Evolutionary conservation across 2,113 vertebrate genomes (phyloP).

Genomic region (Lathamus discolor): DNA sequence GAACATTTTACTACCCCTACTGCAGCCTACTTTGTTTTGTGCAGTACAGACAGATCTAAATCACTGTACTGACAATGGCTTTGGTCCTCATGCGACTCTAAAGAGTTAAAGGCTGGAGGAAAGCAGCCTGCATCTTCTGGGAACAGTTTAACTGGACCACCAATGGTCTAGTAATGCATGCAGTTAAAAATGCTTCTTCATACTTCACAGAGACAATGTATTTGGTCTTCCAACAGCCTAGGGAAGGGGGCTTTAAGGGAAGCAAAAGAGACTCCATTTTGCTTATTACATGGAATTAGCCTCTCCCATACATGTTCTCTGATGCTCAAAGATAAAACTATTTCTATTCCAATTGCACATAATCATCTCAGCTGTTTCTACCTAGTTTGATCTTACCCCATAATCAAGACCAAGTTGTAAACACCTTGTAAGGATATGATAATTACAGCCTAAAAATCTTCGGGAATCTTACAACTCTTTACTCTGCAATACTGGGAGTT

Average conservation of each 20-base stretch:
- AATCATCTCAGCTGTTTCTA: not conserved
- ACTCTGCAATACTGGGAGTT: not conserved
- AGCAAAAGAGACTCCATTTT: not conserved
- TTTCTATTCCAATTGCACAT: not conserved
- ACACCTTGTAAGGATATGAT: not conserved
- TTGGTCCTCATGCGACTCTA: not conserved
- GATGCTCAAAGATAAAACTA: not conserved
- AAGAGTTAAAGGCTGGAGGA: no score
- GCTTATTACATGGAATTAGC: not conserved
- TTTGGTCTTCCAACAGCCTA: not conserved
- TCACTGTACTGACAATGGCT: not conserved
- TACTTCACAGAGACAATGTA: not conserved
- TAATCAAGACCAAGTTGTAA: not conserved
- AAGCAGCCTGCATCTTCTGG: no score
- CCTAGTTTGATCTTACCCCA: not conserved
- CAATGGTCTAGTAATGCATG: not conserved
- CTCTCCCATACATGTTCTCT: not conserved
- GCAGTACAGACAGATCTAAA: not conserved
- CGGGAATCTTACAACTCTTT: not conserved
- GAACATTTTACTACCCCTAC: not conserved
- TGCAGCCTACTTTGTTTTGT: not conserved
- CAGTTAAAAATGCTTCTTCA: not conserved
- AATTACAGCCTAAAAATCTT: not conserved
- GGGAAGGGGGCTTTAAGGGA: not conserved
- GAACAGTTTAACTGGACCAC: not conserved